Conservation (phyloP, 2,797 vertebrate species). For the Micromesistius poutassou region DNA sequence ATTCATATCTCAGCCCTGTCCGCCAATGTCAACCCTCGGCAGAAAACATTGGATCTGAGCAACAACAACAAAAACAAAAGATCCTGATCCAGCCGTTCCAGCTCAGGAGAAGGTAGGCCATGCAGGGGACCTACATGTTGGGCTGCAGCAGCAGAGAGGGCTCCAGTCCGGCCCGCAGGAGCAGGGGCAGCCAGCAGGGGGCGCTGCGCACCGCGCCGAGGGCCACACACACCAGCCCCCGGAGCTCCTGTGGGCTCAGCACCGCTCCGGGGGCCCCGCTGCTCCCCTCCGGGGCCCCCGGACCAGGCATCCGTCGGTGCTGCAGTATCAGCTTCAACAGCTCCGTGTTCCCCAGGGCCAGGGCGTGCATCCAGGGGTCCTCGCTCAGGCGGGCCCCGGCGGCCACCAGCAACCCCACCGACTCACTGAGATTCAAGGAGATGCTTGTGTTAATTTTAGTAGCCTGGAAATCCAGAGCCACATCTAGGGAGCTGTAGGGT, state of each 20-base stretch:
- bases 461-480: too few species aligned
- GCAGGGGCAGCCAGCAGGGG: constrained; percentile 65
- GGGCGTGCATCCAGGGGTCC: constrained; percentile 42
- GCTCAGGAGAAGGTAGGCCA: background rate
- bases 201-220: constrained; percentile 43
- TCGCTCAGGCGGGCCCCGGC: constrained; percentile 54
- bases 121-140: constrained; percentile 50
- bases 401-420: constrained; percentile 51
- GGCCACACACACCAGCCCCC: constrained; percentile 49
- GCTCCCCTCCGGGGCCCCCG: background rate
- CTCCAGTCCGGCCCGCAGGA: constrained; percentile 67
- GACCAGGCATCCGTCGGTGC: constrained; percentile 51
- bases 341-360: constrained; percentile 40
- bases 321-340: constrained; percentile 63
- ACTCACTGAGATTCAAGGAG: constrained; percentile 34
- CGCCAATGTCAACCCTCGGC: too few species aligned
- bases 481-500: too few species aligned
- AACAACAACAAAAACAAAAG: background rate
- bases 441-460: too few species aligned
- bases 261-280: constrained; percentile 1
- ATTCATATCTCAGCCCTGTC: background rate
- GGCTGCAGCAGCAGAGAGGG: constrained; percentile 60
- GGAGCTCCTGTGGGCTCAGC: constrained; percentile 46
- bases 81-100: background rate
- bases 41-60: too few species aligned